phyloP scores from a whole-genome alignment of 2,113 vertebrate species.

The Phalacrocorax pelagicus region DNA sequence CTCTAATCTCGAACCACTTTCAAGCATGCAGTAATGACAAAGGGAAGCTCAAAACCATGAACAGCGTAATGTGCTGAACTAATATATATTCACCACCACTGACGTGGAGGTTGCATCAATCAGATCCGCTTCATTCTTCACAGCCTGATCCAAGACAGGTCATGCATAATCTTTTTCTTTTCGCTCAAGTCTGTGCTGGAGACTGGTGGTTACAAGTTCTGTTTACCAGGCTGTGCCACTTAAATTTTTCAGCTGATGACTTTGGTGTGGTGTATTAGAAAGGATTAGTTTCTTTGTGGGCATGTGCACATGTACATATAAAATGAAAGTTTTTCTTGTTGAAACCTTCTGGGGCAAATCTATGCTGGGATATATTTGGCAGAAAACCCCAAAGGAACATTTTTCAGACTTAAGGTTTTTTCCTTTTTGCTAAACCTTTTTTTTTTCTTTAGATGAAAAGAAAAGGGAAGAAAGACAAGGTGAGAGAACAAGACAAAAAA shows the following conservation, averaged over 20 bases:
- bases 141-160: not conserved
- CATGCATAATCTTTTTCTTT: not conserved
- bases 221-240: not conserved
- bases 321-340: not conserved
- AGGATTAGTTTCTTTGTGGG: not conserved
- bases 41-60: conserved; percentile 2
- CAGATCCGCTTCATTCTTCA: not conserved
- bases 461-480: not conserved
- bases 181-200: not conserved
- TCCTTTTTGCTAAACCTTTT: not conserved
- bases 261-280: not conserved
- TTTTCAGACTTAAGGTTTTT: not conserved
- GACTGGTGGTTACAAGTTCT: not conserved
- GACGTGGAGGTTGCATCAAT: not conserved
- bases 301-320: not conserved
- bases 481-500: not conserved
- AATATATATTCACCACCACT: not conserved
- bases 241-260: not conserved
- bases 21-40: not conserved
- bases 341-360: not conserved
- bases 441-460: not conserved
- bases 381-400: not conserved
- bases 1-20: not conserved
- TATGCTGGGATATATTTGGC: not conserved
- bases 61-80: not conserved